Evolutionary conservation across 2,888 invertebrate genomes (phyloP).

Genomic region (Pterostichus niger): DNA sequence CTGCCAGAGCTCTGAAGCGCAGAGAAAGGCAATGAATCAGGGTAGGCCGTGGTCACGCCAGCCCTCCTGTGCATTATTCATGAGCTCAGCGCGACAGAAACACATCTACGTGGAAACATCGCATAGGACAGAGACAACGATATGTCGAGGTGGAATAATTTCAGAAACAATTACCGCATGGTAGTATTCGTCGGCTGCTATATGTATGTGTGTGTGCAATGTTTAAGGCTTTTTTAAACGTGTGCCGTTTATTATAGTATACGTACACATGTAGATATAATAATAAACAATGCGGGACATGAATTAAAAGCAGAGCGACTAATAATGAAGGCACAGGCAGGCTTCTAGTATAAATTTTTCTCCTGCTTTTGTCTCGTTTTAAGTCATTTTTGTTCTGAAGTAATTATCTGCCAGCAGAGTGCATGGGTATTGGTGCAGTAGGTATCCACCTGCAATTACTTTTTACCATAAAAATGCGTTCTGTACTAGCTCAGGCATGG

Average conservation of each 20-base stretch:
- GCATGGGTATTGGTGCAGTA: too few species aligned
- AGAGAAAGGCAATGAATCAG: conserved; percentile 61
- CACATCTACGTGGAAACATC: conserved; percentile 23
- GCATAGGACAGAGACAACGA: conserved; percentile 11
- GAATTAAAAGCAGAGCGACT: conserved; percentile 46
- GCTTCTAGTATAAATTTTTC: neutral
- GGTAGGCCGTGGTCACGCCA: conserved; percentile 62
- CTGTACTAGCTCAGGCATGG: too few species aligned
- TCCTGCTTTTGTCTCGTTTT: neutral
- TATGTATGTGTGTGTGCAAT: conserved; percentile 30
- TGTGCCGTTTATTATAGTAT: conserved; percentile 45
- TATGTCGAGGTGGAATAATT: conserved; percentile 62
- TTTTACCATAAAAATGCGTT: too few species aligned
- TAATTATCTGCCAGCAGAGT: neutral
- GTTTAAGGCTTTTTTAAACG: conserved; percentile 30
- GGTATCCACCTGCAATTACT: too few species aligned
- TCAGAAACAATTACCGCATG: conserved; percentile 62
- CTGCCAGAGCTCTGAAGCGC: neutral
- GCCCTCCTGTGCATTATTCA: conserved; percentile 59
- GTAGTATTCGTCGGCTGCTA: neutral
- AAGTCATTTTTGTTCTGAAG: conserved; percentile 12
- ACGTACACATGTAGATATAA: conserved; percentile 59
- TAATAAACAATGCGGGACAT: conserved; percentile 57
- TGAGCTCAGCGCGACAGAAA: conserved; percentile 45
- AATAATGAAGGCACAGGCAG: conserved; percentile 54